Conservation (phyloP, 2,113 vertebrate genomes). For the Paedocypris sp. region DNA sequence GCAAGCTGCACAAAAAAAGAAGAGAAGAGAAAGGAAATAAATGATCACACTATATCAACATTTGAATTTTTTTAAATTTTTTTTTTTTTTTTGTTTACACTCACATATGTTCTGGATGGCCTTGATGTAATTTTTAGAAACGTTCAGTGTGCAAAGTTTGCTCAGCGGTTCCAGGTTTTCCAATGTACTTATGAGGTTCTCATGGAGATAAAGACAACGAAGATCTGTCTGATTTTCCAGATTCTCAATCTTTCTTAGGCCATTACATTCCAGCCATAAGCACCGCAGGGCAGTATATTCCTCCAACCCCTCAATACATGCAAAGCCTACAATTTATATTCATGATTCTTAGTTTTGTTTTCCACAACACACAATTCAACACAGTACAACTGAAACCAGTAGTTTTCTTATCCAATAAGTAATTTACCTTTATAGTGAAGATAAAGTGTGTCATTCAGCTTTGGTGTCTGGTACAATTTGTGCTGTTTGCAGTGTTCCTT, state of each 20-base stretch:
- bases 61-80: too few species aligned
- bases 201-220: slow-evolving; percentile 83
- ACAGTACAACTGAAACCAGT: not conserved
- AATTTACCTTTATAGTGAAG: slow-evolving; percentile 82
- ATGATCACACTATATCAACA: too few species aligned
- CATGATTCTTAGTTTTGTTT: not conserved
- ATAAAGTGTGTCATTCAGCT: slow-evolving; percentile 79
- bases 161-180: slow-evolving; percentile 76
- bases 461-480: slow-evolving; percentile 77
- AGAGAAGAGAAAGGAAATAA: too few species aligned
- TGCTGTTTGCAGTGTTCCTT: slow-evolving; percentile 77
- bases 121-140: slow-evolving; percentile 83
- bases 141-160: slow-evolving; percentile 76
- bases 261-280: slow-evolving; percentile 84
- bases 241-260: slow-evolving; percentile 74
- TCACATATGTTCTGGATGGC: slow-evolving; percentile 81
- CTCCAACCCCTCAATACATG: slow-evolving; percentile 81
- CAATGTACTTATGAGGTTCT: slow-evolving; percentile 77
- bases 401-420: not conserved
- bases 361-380: not conserved
- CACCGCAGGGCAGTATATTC: slow-evolving; percentile 85
- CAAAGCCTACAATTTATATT: slow-evolving; percentile 56
- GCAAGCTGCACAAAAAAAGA: slow-evolving; percentile 63
- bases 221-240: slow-evolving; percentile 75
- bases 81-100: slow-evolving; percentile 25